Evolutionary conservation across 1,140 invertebrate genomes (phyloP).

Genomic region (Drosophila arawakana): DNA sequence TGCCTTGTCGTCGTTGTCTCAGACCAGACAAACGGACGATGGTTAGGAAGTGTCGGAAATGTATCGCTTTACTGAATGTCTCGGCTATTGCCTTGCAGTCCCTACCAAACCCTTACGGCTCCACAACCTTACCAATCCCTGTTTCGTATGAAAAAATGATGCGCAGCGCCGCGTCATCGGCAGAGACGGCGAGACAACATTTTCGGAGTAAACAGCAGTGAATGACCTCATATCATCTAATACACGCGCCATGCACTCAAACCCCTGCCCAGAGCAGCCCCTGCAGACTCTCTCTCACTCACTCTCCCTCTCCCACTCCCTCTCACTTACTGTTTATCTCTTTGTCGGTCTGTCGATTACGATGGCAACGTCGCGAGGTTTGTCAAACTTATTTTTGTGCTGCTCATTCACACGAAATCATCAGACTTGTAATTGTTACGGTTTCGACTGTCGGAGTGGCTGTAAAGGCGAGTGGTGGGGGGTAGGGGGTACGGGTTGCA

Average conservation of each 20-base stretch:
- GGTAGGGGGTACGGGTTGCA: background rate
- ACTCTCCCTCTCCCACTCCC: slow-evolving; percentile 4
- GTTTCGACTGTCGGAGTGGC: slow-evolving; percentile 36
- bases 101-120: background rate
- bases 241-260: slow-evolving; percentile 79
- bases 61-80: slow-evolving; percentile 57
- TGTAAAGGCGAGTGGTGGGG: background rate
- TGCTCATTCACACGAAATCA: slow-evolving; percentile 45
- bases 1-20: background rate
- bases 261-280: slow-evolving; percentile 23
- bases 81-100: slow-evolving; percentile 52
- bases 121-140: background rate
- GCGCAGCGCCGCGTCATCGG: slow-evolving; percentile 62
- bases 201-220: slow-evolving; percentile 81
- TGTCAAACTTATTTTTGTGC: slow-evolving; percentile 59
- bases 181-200: slow-evolving; percentile 66
- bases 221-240: slow-evolving; percentile 84
- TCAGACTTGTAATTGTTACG: slow-evolving; percentile 81
- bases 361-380: slow-evolving; percentile 50
- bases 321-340: background rate
- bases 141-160: slow-evolving; percentile 30
- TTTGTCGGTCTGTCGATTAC: slow-evolving; percentile 38
- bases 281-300: slow-evolving; percentile 17
- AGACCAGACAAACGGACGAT: slow-evolving; percentile 62
- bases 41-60: slow-evolving; percentile 78